phyloP scores from a whole-genome alignment of 2,888 invertebrate genomes.

The Parasteatoda lunata region DNA sequence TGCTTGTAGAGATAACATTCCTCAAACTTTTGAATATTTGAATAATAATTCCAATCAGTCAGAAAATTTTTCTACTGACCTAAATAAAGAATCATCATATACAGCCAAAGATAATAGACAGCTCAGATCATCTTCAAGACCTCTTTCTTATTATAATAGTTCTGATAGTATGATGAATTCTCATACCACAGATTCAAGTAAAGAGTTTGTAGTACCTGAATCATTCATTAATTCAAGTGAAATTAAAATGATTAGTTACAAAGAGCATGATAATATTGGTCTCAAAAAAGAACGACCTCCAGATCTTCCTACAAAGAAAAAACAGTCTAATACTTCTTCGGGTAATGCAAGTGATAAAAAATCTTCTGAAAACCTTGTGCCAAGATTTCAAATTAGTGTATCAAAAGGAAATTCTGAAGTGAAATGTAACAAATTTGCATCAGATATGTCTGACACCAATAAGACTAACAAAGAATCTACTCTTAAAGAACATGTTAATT shows the following conservation, averaged over 20 bases:
- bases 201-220: background rate
- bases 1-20: too few relatives aligned
- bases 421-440: constrained; percentile 4
- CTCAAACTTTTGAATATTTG: too few relatives aligned
- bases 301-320: constrained; percentile 57
- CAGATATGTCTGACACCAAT: background rate
- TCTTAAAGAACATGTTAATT: constrained; percentile 9
- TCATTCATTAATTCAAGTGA: background rate
- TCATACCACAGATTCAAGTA: too few relatives aligned
- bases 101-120: too few relatives aligned
- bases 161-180: too few relatives aligned
- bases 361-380: constrained; percentile 25
- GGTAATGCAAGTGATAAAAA: background rate
- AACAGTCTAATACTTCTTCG: constrained; percentile 22
- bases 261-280: background rate
- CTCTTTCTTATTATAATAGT: too few relatives aligned
- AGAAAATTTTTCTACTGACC: too few relatives aligned
- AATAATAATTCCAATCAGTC: too few relatives aligned
- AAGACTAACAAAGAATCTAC: constrained; percentile 7
- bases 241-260: background rate
- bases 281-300: constrained; percentile 51
- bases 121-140: too few relatives aligned
- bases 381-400: constrained; percentile 53
- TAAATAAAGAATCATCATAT: too few relatives aligned
- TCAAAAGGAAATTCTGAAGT: constrained; percentile 35